Base-by-base conservation (phyloP, 1,140 invertebrate genomes). In the Bombus confusus region DNA sequence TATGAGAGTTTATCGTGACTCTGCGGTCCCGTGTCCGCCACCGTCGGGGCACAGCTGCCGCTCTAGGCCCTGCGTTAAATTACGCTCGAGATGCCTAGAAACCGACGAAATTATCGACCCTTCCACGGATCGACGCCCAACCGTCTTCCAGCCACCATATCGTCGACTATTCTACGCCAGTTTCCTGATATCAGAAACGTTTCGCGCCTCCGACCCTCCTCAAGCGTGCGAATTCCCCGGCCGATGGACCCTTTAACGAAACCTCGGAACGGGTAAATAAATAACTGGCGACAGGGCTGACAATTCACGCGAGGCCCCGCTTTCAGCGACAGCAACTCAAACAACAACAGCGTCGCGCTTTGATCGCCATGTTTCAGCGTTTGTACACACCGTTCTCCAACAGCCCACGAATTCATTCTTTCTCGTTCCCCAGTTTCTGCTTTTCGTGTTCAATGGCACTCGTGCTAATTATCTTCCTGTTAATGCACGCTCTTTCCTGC, bases 1-100 rank as follows among this genome's bases (percentile, higher is more conserved):
- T 91, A 91, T 83, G 87, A 91, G 90, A 91, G 90, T 91, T 91
- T 89, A 91, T 89, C 86, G 81, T 85, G 88, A 90, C 89, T 90
- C 85, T 72, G 89, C 85, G 86, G 88, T 79, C 88, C 88, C 78
- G 88, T 80, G 85, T 78, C 85, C 79, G 73, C 77, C 77, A 74
- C 37, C 77, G 78, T 86, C 81, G 86, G 57, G 83, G 59, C 66
- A 62, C 88, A 91, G 86, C 90, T 91, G 90, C 79, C 80, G 82
- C 75, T 87, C 37, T 34, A 89, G 87, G 72, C 43, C 78, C 87
- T 73, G 37, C 69, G 82, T 91, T 87, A 81, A 91, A 89, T 91
- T 91, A 89, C 86, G 86, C 72, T 68, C 83, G 39, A 31, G 83
- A 86, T 83, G 83, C 77, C 76, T 59, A 34, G 69, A 86, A 86